Evolutionary conservation across 2,888 invertebrate genomes (phyloP).

Genomic region (Troides oblongomaculatus): DNA sequence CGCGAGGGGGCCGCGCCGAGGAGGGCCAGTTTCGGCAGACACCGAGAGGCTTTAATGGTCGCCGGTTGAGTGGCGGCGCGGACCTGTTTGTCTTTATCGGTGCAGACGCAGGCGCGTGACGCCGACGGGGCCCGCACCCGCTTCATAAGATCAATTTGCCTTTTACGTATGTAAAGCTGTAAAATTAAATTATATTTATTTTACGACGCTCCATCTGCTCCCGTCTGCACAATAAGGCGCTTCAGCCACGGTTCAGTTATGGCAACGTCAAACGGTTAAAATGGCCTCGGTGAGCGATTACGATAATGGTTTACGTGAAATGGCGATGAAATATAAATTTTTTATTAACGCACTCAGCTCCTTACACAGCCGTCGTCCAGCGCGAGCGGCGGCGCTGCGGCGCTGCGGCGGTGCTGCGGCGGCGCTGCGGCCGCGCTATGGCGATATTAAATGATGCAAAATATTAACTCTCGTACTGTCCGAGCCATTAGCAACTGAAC

Average conservation of each 20-base stretch:
- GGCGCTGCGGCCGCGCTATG: no score
- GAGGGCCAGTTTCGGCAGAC: slow-evolving; percentile 50
- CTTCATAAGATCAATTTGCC: slow-evolving; percentile 1
- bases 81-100: slow-evolving; percentile 52
- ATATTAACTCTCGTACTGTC: no score
- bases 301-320: no score
- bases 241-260: not conserved
- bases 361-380: not conserved
- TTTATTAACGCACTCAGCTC: not conserved
- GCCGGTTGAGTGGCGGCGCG: slow-evolving; percentile 53
- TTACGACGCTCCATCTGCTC: not conserved
- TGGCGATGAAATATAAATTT: not conserved
- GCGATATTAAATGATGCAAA: no score
- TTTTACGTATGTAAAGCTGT: slow-evolving; percentile 23
- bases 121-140: not conserved
- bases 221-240: not conserved
- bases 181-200: not conserved
- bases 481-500: no score
- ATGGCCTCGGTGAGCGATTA: no score
- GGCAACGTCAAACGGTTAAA: not conserved
- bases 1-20: slow-evolving; percentile 38
- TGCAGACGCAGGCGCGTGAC: slow-evolving; percentile 36
- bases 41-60: slow-evolving; percentile 65
- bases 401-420: no score
- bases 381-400: not conserved